These are phyloP conservation scores for Dicyrtomina minuta DNA, from an alignment of 2,888 invertebrate genomes.

Conservation along the genomic window DNA sequence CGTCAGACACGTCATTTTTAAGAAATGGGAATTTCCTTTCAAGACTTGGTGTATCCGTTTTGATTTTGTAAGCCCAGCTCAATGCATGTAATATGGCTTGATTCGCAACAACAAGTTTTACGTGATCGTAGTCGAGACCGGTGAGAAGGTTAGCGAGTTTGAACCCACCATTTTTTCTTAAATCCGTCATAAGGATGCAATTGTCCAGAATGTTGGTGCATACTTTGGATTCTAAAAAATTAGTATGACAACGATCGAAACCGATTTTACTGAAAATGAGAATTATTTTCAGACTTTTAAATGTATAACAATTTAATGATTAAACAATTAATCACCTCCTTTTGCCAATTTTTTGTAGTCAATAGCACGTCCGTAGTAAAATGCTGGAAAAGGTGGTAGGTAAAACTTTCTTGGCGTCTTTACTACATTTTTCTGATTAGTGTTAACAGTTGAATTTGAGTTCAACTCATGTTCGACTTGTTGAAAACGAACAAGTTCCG, in stretches of 20 bases:
- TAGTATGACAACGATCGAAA: no score
- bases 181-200: constrained; percentile 30
- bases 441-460: background rate
- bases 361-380: background rate
- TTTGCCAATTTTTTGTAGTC: background rate
- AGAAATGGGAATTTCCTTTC: constrained; percentile 6
- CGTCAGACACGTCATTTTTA: background rate
- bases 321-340: background rate
- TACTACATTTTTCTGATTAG: no score
- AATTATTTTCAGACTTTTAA: no score
- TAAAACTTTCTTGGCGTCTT: background rate
- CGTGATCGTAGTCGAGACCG: constrained; percentile 22
- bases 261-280: no score
- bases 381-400: constrained; percentile 11
- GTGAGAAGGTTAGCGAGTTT: constrained; percentile 17
- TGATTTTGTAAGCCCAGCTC: constrained; percentile 26
- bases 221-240: background rate
- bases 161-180: constrained; percentile 1
- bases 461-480: background rate
- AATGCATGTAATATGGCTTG: constrained; percentile 22
- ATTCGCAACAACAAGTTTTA: constrained; percentile 9
- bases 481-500: constrained; percentile 10
- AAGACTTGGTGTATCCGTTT: background rate
- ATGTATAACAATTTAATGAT: no score
- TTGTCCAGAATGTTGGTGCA: background rate